Percentiles rank a stretch among this genome's conserved stretches.
These are phyloP conservation scores for Pseudachorutes palmiensis DNA, from an alignment of 1,140 invertebrate species.

Conservation along the genomic window DNA sequence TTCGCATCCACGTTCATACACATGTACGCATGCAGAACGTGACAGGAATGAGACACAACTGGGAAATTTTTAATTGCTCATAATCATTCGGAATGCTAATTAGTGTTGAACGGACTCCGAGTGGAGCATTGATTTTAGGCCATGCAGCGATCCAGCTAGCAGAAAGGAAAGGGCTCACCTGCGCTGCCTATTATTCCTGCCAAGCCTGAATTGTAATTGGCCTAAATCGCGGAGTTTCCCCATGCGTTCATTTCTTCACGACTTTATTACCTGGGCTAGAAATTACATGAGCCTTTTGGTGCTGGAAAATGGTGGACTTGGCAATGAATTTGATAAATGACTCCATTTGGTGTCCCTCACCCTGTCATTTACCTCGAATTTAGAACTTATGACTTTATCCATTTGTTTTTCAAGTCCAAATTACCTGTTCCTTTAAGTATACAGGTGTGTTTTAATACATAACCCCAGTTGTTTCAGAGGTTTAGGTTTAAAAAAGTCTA, in stretches of 20 bases:
- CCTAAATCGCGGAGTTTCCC: background rate
- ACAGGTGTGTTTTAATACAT: background rate
- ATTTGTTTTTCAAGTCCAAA: background rate
- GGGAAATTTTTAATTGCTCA: no score
- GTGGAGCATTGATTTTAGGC: no score
- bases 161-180: no score
- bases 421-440: background rate
- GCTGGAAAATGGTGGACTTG: background rate
- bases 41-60: no score
- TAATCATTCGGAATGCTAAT: no score
- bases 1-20: no score
- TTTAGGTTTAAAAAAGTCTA: background rate
- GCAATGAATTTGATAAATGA: background rate
- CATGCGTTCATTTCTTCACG: background rate
- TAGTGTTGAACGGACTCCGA: no score
- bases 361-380: background rate
- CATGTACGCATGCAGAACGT: no score
- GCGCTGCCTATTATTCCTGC: no score
- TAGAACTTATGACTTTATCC: background rate
- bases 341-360: background rate
- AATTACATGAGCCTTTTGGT: no score
- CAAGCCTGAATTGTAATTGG: background rate
- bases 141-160: no score
- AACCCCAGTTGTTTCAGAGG: background rate
- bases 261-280: background rate